Conservation (phyloP, 2,888 invertebrate genomes). For the Pyrgus malvae region DNA sequence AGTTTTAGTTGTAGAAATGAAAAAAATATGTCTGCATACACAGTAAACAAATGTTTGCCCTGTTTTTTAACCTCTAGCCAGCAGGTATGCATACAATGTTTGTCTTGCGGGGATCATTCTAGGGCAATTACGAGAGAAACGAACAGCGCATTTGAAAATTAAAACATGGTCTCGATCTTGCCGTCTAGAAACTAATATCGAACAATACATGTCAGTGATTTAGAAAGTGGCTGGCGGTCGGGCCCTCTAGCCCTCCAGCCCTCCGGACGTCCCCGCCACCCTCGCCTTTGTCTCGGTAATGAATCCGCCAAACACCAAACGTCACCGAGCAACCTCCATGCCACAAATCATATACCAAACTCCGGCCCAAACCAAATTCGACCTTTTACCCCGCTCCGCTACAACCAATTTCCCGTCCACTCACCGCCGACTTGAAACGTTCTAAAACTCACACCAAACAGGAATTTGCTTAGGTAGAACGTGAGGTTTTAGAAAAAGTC, state of each 20-base stretch:
- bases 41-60: no score
- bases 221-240: conserved; percentile 68
- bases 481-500: conserved; percentile 67
- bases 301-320: conserved; percentile 78
- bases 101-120: conserved; percentile 5
- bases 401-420: conserved; percentile 23
- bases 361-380: conserved; percentile 52
- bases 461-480: conserved; percentile 66
- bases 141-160: conserved; percentile 25
- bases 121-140: conserved; percentile 21
- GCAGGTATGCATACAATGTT: background rate
- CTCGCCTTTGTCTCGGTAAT: conserved; percentile 75
- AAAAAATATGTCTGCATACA: background rate
- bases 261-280: conserved; percentile 36
- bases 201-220: conserved; percentile 75
- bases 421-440: conserved; percentile 21
- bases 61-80: no score
- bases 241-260: conserved; percentile 44
- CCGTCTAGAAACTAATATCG: conserved; percentile 43
- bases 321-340: conserved; percentile 70
- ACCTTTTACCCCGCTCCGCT: conserved; percentile 40
- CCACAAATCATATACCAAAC: conserved; percentile 62
- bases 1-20: no score
- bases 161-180: conserved; percentile 24
- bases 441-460: conserved; percentile 27